Conservation (phyloP, 2,888 invertebrate species). For the Unio pictorum region DNA sequence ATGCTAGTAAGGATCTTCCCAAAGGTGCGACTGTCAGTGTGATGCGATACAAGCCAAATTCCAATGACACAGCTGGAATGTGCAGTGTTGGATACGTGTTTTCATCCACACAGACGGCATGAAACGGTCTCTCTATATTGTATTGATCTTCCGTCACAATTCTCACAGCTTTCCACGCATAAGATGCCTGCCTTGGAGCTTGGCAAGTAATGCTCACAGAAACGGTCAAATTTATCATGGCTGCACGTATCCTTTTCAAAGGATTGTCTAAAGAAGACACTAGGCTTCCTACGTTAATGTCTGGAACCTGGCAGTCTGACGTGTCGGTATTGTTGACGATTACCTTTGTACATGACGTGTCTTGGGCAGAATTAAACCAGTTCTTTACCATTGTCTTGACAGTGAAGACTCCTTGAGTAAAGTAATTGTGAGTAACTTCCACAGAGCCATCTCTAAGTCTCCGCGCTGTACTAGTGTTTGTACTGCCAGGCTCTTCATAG, state of each 20-base stretch:
- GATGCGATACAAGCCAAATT: constrained; percentile 57
- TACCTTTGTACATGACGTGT: constrained; percentile 59
- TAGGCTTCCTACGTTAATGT: constrained; percentile 18
- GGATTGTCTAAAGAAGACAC: constrained; percentile 20
- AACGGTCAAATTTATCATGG: constrained; percentile 46
- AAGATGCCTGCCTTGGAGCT: constrained; percentile 26
- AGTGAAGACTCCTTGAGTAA: constrained; percentile 42
- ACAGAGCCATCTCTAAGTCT: constrained; percentile 35
- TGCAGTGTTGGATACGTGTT: constrained; percentile 33
- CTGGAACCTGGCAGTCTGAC: constrained; percentile 21
- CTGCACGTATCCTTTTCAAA: constrained; percentile 43
- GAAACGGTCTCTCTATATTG: constrained; percentile 45
- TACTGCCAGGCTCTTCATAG: constrained; percentile 18
- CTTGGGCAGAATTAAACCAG: constrained; percentile 47
- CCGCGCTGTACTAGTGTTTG: constrained; percentile 25
- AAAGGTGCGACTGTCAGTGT: constrained; percentile 54
- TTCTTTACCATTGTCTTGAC: constrained; percentile 56
- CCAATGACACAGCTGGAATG: constrained; percentile 44
- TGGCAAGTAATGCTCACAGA: constrained; percentile 34
- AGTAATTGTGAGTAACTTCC: constrained; percentile 46
- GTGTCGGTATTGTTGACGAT: constrained; percentile 39
- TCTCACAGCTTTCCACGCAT: constrained; percentile 55
- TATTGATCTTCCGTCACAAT: constrained; percentile 31
- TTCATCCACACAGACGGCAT: constrained; percentile 46
- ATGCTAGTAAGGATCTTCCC: constrained; percentile 34